A percentile compares a stretch with the other conserved stretches of the same genome.
Evolutionary conservation across 2,888 invertebrate species (phyloP).

Genomic region (Tineola bisselliella): DNA sequence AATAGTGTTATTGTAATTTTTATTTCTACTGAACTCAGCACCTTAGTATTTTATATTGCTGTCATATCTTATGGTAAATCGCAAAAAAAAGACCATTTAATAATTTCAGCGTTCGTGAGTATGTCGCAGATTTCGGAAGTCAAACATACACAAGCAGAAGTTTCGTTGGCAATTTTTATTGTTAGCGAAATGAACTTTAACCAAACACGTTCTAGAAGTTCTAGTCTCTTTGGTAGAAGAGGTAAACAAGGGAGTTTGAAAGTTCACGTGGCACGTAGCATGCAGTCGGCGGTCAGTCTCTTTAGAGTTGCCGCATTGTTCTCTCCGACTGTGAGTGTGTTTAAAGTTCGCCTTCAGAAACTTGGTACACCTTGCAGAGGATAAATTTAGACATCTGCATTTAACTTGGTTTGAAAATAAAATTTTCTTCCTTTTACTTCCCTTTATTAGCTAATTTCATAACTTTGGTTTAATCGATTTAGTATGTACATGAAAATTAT

Average conservation of each 20-base stretch:
- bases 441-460: no score
- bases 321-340: neutral
- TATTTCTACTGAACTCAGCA: no score
- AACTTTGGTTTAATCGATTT: no score
- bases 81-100: no score
- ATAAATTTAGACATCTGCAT: neutral
- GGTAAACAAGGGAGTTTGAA: conserved; percentile 12
- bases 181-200: conserved; percentile 12
- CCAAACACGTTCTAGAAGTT: conserved; percentile 11
- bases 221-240: conserved; percentile 8
- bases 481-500: no score
- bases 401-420: neutral
- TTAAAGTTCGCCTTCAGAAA: neutral
- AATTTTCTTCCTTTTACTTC: no score
- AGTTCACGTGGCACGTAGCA: conserved; percentile 8
- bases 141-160: neutral
- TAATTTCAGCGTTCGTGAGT: neutral
- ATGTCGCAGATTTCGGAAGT: neutral
- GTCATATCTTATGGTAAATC: no score
- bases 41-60: neutral
- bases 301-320: conserved; percentile 9
- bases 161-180: conserved; percentile 13
- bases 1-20: no score
- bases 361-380: neutral
- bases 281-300: conserved; percentile 11